These are phyloP conservation scores for Tiliqua scincoides DNA, from an alignment of 2,113 vertebrate species.

Conservation along the genomic window DNA sequence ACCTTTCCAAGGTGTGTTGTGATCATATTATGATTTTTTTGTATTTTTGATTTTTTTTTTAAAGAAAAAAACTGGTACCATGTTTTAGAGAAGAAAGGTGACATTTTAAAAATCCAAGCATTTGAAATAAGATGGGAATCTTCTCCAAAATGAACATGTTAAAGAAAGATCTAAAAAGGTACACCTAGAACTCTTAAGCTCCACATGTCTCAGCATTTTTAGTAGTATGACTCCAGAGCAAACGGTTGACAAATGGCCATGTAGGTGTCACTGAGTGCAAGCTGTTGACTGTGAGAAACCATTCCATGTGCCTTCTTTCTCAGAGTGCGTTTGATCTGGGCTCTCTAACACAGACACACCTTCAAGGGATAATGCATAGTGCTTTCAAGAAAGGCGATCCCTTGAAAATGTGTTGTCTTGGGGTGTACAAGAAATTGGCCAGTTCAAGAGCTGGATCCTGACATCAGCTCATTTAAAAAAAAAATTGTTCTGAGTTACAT, in stretches of 20 bases:
- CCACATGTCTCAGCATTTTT: neutral
- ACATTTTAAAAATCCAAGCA: neutral
- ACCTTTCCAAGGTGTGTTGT: neutral
- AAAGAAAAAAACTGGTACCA: neutral
- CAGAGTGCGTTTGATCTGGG: neutral
- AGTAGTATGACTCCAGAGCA: neutral
- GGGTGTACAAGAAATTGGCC: neutral
- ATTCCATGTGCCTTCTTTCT: neutral
- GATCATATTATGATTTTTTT: neutral
- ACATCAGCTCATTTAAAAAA: neutral
- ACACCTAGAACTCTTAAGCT: neutral
- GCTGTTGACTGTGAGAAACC: neutral
- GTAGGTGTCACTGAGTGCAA: neutral
- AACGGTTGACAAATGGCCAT: neutral
- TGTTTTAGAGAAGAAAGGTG: neutral
- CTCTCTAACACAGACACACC: neutral
- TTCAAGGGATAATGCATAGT: neutral
- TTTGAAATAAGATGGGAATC: neutral
- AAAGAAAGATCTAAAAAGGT: neutral
- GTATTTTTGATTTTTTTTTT: neutral
- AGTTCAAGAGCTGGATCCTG: neutral
- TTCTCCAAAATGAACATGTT: too few relatives aligned
- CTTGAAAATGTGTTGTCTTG: neutral
- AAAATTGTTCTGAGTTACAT: neutral
- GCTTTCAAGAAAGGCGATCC: neutral